phyloP scores from a whole-genome alignment of 2,888 invertebrate species.

The Amphiduros pacificus region DNA sequence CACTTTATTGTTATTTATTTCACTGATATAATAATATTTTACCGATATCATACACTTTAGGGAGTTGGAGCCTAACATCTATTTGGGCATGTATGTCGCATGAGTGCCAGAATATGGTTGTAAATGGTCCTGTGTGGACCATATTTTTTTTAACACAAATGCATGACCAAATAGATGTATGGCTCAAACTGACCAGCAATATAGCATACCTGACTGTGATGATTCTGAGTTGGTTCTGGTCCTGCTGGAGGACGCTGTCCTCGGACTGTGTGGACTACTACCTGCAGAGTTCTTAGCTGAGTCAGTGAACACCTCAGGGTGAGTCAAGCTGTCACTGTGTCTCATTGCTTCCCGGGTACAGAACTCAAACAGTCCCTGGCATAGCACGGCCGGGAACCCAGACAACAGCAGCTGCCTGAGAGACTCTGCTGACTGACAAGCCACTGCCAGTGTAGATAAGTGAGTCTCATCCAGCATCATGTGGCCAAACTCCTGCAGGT shows the following conservation, averaged over 20 bases:
- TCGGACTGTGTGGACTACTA: conserved; percentile 3
- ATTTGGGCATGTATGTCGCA: too few species aligned
- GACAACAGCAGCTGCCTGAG: conserved; percentile 77
- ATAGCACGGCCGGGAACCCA: conserved; percentile 65
- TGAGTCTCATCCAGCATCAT: conserved; percentile 61
- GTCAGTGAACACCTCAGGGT: conserved; percentile 39
- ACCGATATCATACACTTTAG: too few species aligned
- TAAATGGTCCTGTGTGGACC: too few species aligned
- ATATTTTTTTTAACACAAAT: too few species aligned
- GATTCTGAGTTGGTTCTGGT: background rate
- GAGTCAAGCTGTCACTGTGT: conserved; percentile 37
- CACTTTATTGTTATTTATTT: too few species aligned
- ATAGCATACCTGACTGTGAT: too few species aligned
- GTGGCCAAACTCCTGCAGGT: conserved; percentile 42
- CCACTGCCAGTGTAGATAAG: conserved; percentile 76
- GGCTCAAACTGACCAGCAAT: too few species aligned
- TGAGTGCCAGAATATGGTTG: too few species aligned
- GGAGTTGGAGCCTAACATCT: too few species aligned
- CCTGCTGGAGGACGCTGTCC: background rate
- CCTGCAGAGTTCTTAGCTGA: conserved; percentile 31
- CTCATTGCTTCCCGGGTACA: conserved; percentile 47
- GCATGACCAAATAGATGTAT: too few species aligned
- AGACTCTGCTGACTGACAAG: conserved; percentile 79
- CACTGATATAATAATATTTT: too few species aligned
- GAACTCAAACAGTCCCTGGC: conserved; percentile 55